A percentile compares a stretch with the other conserved stretches of the same genome.
Conservation (phyloP, 2,888 invertebrate genomes). For the Zelleria hepariella region DNA sequence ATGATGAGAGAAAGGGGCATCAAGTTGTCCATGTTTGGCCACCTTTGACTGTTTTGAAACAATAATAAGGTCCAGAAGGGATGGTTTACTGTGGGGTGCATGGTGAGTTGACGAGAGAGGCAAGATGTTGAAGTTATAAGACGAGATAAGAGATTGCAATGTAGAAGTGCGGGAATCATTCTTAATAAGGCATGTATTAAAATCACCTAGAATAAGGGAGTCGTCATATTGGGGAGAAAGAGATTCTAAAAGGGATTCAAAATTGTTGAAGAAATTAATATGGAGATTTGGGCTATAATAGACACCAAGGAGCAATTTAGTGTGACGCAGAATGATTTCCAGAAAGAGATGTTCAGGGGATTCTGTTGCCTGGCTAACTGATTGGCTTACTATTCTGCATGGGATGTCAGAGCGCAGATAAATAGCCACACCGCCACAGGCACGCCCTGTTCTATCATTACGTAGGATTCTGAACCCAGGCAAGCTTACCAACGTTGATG, state of each 20-base stretch:
- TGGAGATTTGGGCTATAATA: conserved; percentile 9
- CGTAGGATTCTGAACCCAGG: conserved; percentile 4
- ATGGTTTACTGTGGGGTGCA: background rate
- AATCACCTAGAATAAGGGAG: conserved; percentile 10
- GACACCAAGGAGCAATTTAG: conserved; percentile 9
- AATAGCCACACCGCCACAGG: conserved; percentile 10
- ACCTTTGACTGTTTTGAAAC: conserved; percentile 5
- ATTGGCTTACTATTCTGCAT: background rate
- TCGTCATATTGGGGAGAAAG: conserved; percentile 4
- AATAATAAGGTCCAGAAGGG: conserved; percentile 11
- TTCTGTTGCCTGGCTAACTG: background rate
- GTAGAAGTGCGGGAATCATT: conserved; percentile 4
- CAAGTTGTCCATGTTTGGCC: background rate
- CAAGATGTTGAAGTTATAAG: conserved; percentile 8
- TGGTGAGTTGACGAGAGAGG: conserved; percentile 10
- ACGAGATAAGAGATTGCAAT: conserved; percentile 7
- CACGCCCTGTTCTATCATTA: conserved; percentile 2
- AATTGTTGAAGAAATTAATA: conserved; percentile 9
- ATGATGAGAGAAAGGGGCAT: background rate
- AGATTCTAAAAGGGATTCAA: conserved; percentile 6
- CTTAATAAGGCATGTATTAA: conserved; percentile 12
- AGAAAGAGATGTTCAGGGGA: conserved; percentile 7
- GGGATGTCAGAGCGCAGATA: no score
- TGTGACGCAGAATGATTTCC: conserved; percentile 5
- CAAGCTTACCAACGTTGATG: background rate